phyloP scores from a whole-genome alignment of 2,113 vertebrate genomes.

The Labeo rohita region DNA sequence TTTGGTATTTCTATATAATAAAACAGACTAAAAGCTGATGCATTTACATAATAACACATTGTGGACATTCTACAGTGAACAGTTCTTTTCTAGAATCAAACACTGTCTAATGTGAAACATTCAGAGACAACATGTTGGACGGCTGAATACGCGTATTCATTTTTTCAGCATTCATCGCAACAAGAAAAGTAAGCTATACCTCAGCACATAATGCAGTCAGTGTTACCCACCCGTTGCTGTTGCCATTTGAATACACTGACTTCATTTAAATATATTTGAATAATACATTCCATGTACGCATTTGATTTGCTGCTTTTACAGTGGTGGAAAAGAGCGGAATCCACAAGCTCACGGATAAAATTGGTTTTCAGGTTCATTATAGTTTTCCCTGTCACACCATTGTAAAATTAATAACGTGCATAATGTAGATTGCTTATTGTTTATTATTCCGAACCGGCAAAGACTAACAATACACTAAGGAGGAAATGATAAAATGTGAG shows the following conservation, averaged over 20 bases:
- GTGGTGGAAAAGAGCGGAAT: constrained; percentile 42
- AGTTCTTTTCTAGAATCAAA: constrained; percentile 27
- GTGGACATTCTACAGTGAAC: constrained; percentile 27
- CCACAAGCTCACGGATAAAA: constrained; percentile 48
- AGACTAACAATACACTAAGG: neutral
- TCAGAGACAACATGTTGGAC: constrained; percentile 26
- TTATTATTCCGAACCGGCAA: constrained; percentile 10
- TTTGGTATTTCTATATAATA: constrained; percentile 1
- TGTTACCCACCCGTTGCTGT: constrained; percentile 45
- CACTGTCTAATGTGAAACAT: constrained; percentile 3
- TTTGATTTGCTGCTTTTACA: constrained; percentile 57
- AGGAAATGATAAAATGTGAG: neutral
- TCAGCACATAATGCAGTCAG: constrained; percentile 46
- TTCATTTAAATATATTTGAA: constrained; percentile 60
- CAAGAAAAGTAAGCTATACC: constrained; percentile 35
- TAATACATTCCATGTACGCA: constrained; percentile 53
- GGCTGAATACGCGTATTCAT: constrained; percentile 24
- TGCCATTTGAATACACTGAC: constrained; percentile 53
- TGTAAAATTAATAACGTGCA: constrained; percentile 45
- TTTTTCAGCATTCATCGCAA: constrained; percentile 20
- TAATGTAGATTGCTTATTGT: constrained; percentile 40
- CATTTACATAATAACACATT: neutral
- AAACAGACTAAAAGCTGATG: neutral
- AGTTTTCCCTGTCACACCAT: constrained; percentile 45
- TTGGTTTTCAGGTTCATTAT: constrained; percentile 52